Evolutionary conservation across 1,140 invertebrate species (phyloP).

Genomic region (Gerris buenoi): DNA sequence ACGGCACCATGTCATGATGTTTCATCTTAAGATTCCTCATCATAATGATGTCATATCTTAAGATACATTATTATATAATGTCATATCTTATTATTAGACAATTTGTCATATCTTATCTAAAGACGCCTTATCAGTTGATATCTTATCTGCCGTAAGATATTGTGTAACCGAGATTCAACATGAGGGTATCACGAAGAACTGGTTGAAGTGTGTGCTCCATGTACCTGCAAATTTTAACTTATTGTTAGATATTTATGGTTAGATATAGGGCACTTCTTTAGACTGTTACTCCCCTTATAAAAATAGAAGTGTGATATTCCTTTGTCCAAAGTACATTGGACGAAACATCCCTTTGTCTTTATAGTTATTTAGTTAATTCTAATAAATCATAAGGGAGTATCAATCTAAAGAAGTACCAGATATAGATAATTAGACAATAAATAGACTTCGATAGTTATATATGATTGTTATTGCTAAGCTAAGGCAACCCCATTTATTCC

Average conservation of each 20-base stretch:
- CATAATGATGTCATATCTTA: too few species aligned
- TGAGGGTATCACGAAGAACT: slow-evolving; percentile 65
- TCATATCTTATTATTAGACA: too few species aligned
- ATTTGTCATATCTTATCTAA: too few species aligned
- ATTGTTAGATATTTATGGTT: neutral
- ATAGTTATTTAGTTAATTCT: neutral
- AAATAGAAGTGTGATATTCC: neutral
- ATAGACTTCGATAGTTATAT: too few species aligned
- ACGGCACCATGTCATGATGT: too few species aligned
- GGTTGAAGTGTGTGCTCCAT: slow-evolving; percentile 67
- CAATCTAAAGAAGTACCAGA: neutral
- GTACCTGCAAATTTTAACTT: slow-evolving; percentile 35
- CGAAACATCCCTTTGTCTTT: neutral
- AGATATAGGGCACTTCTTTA: neutral
- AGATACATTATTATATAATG: too few species aligned
- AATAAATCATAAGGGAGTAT: neutral
- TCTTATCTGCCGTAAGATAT: slow-evolving; percentile 50
- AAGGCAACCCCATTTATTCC: too few species aligned
- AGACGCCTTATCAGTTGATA: too few species aligned
- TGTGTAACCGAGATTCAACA: slow-evolving; percentile 70
- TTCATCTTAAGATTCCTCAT: too few species aligned
- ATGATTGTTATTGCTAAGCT: too few species aligned
- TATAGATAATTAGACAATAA: too few species aligned
- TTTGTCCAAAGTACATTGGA: neutral
- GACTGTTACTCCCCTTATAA: neutral